Evolutionary conservation across 2,113 vertebrate species (phyloP).

Genomic region (Pituophis catenifer): DNA sequence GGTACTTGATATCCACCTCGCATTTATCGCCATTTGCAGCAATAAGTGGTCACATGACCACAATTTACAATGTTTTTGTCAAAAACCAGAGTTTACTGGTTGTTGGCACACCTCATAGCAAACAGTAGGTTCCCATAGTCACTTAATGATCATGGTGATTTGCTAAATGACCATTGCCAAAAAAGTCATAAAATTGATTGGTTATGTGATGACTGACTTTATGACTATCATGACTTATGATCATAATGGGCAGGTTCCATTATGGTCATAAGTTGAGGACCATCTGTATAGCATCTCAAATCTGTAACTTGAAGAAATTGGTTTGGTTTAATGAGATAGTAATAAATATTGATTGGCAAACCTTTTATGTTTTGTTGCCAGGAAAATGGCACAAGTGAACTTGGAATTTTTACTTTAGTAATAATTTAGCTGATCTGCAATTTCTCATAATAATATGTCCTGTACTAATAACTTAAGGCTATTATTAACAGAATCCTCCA

Average conservation of each 20-base stretch:
- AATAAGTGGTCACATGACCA: background rate
- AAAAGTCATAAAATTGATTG: background rate
- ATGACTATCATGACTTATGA: background rate
- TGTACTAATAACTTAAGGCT: background rate
- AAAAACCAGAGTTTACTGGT: background rate
- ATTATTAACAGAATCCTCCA: background rate
- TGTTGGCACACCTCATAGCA: background rate
- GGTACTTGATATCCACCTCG: background rate
- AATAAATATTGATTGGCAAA: background rate
- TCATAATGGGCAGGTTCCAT: background rate
- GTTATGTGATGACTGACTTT: background rate
- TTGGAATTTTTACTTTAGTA: background rate
- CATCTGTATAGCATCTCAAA: background rate
- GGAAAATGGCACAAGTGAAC: background rate
- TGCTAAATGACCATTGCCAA: background rate
- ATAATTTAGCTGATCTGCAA: background rate
- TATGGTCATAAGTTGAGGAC: background rate
- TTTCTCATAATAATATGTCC: background rate
- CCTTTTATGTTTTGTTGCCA: background rate
- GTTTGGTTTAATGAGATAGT: background rate
- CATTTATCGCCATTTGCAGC: background rate
- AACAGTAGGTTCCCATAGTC: background rate
- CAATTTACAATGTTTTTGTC: background rate
- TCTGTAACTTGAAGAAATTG: background rate
- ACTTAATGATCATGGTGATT: background rate